Base-by-base conservation (phyloP, 2,797 vertebrate species). In the Esox lucius region DNA sequence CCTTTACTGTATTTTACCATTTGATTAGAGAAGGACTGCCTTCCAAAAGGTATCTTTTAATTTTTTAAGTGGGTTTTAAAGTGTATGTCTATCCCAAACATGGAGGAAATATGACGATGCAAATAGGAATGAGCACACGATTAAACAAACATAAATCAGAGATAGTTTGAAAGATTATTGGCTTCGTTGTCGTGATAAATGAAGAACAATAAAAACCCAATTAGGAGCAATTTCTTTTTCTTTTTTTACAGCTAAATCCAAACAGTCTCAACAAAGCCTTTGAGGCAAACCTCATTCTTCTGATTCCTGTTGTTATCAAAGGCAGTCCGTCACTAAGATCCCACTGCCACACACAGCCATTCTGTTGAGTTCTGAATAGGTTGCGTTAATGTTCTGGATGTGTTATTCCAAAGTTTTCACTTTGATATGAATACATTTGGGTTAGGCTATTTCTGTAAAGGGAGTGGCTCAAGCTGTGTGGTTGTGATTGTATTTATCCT, bases 401-500 rank as follows among this genome's bases (percentile, higher is more conserved):
- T 33, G 26, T 33, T 33, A 28, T 33, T 64, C 0, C 3, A 13
- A 80, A 78, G 66, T 75, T 81, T 85, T 31, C 15, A 68, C n/a
- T 26, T 12, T 48, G 56, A 19, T 51, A 53, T 28, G 16, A 53
- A 31, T 51, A 13, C 5, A 80, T 79, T 77, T 71, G 17, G 49
- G 31, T 79, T 22, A 74, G 33, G 75, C 83, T 86, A 85, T 88
- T 88, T 81, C 42, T 84, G 86, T 75, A 28, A 80, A 39, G 71
- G 80, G 80, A 68, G 71, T 24, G 72, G 59, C 75, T 39, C 24
- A 1, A 24, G 11, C 65, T 9, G 15, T 19, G 39, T 49, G 72
- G 66, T 73, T 80, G 80, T 78, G 84, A 76, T 86, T 85, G 85
- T 80, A 82, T 90, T 89, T 80, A 77, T 86, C 56, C 80, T 67